Base-by-base conservation (phyloP, 2,888 invertebrate species). In the Agrilus cyanescens region DNA sequence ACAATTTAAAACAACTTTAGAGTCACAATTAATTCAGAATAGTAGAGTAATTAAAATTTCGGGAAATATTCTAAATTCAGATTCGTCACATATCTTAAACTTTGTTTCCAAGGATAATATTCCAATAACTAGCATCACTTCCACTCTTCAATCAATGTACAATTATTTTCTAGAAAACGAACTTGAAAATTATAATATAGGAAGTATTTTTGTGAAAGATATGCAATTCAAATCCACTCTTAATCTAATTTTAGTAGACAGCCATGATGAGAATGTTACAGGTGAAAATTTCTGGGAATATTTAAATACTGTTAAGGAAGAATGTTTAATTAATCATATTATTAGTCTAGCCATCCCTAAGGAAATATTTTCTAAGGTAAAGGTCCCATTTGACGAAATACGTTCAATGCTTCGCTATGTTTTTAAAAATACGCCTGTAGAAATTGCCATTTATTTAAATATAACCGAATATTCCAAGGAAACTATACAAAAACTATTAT, bases 1-100 rank as follows among this genome's bases (percentile, higher is more conserved):
- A 10, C 37, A 60, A 56, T 32, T 39, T 29, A 18, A 15, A 30
- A 16, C 5, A 18, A n/a, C n/a, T n/a, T n/a, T n/a, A n/a, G n/a
- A n/a, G n/a, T n/a, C n/a, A n/a, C n/a, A n/a, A n/a, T n/a, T n/a
- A n/a, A n/a, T n/a, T n/a, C n/a, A n/a, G n/a, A n/a, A n/a, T n/a
- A n/a, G n/a, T n/a, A n/a, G n/a, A n/a, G n/a, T n/a, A n/a, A n/a
- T n/a, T n/a, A n/a, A n/a, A n/a, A n/a, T n/a, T n/a, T n/a, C n/a
- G n/a, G 18, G 18, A 18, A 18, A 18, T 5, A 18, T 18, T 18
- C 18, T 18, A 18, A 18, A 18, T 5, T 18, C 18, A 18, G 18
- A 18, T 18, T 18, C 18, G 18, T 4, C 18, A 5, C 18, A 18
- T 18, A 18, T 18, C 5, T 18, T 18, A 18, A 18, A 18, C 18